These are phyloP conservation scores for Cetoscarus ocellatus DNA, from an alignment of 2,797 vertebrate genomes.

Conservation along the genomic window DNA sequence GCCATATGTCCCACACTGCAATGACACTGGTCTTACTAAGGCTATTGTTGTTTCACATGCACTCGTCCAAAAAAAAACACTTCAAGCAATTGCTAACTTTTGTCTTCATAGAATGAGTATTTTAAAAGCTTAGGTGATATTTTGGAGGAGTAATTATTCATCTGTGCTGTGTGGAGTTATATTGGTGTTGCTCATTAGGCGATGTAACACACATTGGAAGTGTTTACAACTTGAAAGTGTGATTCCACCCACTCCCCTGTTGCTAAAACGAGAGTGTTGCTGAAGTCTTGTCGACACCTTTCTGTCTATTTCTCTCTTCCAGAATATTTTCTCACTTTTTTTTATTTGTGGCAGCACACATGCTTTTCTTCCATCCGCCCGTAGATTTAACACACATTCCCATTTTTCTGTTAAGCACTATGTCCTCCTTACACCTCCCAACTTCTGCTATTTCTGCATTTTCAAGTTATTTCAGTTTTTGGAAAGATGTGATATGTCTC, in stretches of 20 bases:
- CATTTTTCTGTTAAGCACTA: constrained; percentile 24
- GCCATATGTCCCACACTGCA: constrained; percentile 53
- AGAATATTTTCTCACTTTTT: constrained; percentile 32
- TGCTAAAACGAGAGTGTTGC: constrained; percentile 69
- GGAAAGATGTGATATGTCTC: constrained; percentile 47
- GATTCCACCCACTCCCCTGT: constrained; percentile 34
- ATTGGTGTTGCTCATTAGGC: constrained; percentile 45
- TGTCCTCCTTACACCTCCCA: not conserved
- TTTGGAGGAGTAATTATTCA: constrained; percentile 5
- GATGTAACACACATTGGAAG: constrained; percentile 39
- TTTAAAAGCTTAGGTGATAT: not conserved
- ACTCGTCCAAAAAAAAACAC: not conserved
- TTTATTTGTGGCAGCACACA: constrained; percentile 14
- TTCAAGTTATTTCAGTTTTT: constrained; percentile 30
- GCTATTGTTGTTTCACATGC: constrained; percentile 31
- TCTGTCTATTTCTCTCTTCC: constrained; percentile 23
- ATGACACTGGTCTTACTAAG: constrained; percentile 54
- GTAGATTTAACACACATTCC: constrained; percentile 4
- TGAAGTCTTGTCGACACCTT: constrained; percentile 37
- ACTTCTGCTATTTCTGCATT: constrained; percentile 1
- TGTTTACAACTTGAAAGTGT: constrained; percentile 49
- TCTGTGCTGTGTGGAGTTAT: not conserved
- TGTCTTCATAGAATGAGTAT: not conserved
- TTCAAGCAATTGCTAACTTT: constrained; percentile 33
- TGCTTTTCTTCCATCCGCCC: not conserved